Base-by-base conservation (phyloP, 2,113 vertebrate genomes). In the Lamprotornis superbus region DNA sequence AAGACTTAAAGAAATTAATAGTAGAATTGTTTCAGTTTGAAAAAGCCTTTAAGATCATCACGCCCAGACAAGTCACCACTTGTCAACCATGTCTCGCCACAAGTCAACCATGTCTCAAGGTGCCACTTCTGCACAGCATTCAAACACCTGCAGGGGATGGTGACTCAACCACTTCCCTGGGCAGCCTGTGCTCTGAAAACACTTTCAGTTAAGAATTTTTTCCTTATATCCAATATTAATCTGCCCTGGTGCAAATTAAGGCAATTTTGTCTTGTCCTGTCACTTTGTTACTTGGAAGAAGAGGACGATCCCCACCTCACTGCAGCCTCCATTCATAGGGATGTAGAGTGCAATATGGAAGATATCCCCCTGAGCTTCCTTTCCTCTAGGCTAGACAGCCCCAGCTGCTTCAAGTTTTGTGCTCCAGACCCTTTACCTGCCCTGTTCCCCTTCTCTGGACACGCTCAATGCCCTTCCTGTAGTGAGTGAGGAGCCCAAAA, bases 221-320 rank as follows among this genome's bases (percentile, higher is more conserved):
- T 74, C 25, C 16, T 46, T 21, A 50, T 42, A 37, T 18, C 16
- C 14, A 69, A 5, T 5, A 24, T n/a, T 55, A 79, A 44, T n/a
- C 2, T 74, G 15, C 11, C 21, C 16, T 16, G 12, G 3, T 6
- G 1, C 31, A 84, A 42, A 47, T 28, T 35, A 46, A 67, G 5
- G 33, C 15, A 11, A 3, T 50, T 81, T 87, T 4, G 2, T 49
- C 31, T 46, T 2, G 0, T 65, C 50, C 60, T 49, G 7, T n/a
- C 16, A 3, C 12, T 8, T 8, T 17, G 37, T 57, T 40, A 33
- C 19, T 15, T 18, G 8, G 8, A 14, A 74, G 12, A 70, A 37
- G 22, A 83, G 30, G 31, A 20, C 0, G 0, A n/a, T 5, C 1
- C 5, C 9, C 9, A n/a, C 57, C 9, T 75, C 1, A 1, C 12